These are phyloP conservation scores for Cavia aperea DNA, from an alignment of 2,113 vertebrate species.

Conservation along the genomic window DNA sequence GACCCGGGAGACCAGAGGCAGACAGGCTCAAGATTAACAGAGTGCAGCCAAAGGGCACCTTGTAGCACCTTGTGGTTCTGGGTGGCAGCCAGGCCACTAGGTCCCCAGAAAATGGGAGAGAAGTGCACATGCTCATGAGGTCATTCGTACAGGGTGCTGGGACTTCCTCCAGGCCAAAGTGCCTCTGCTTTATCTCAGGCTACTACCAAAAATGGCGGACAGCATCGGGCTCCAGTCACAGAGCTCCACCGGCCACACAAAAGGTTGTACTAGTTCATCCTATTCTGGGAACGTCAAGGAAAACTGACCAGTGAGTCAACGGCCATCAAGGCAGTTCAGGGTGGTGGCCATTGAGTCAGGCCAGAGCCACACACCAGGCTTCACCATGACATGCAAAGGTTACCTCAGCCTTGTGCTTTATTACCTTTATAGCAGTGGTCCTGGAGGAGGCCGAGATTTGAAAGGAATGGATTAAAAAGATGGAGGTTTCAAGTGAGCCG, in stretches of 20 bases:
- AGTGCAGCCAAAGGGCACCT: not conserved
- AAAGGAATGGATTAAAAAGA: not conserved
- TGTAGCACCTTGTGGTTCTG: not conserved
- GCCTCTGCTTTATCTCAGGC: too few species aligned
- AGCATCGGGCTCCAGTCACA: not conserved
- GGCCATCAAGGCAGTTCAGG: not conserved
- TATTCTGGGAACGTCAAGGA: not conserved
- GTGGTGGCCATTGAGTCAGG: not conserved
- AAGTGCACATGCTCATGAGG: not conserved
- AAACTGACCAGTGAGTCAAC: not conserved
- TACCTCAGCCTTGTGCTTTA: not conserved
- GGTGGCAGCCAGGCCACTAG: not conserved
- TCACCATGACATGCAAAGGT: not conserved
- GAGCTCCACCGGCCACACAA: too few species aligned
- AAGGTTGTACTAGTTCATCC: not conserved
- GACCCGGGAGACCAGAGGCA: not conserved
- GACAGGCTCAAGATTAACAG: not conserved
- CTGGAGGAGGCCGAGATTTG: not conserved
- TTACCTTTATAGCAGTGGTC: not conserved
- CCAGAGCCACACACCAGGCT: not conserved
- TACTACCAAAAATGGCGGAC: not conserved
- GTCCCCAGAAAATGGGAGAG: not conserved
- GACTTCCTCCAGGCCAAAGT: not conserved
- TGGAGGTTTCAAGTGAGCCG: not conserved
- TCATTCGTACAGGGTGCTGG: not conserved